phyloP scores from a whole-genome alignment of 2,113 vertebrate genomes.

The Engraulis encrasicolus region DNA sequence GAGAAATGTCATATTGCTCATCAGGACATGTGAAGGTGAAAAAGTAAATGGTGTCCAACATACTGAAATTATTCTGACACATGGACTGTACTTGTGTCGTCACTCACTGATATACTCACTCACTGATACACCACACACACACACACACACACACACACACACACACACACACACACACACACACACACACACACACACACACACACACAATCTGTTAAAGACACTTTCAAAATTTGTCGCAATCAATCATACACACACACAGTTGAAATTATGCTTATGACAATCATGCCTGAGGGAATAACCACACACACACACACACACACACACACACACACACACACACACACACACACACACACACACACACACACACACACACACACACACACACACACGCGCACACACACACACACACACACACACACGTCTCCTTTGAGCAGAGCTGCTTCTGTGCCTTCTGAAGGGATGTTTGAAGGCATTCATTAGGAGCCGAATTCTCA shows the following conservation, averaged over 20 bases:
- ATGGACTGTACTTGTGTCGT: background rate
- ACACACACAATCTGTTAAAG: no score
- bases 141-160: constrained; percentile 1
- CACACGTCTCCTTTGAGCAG: no score
- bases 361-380: no score
- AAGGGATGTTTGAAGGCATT: background rate
- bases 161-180: constrained; percentile 8
- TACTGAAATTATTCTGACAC: background rate
- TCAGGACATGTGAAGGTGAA: background rate
- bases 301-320: background rate
- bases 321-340: no score
- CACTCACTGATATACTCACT: background rate
- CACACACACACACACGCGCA: background rate
- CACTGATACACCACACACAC: background rate
- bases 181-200: background rate
- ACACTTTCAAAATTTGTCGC: no score
- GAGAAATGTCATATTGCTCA: background rate
- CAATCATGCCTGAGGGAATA: background rate
- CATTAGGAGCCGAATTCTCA: background rate
- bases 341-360: no score
- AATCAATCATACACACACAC: no score
- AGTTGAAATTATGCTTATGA: background rate
- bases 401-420: background rate
- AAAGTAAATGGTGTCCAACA: background rate
- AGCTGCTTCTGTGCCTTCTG: background rate